A percentile compares a stretch with the other conserved stretches of the same genome.
phyloP scores from a whole-genome alignment of 2,888 invertebrate species.

The Drosophila helvetica region DNA sequence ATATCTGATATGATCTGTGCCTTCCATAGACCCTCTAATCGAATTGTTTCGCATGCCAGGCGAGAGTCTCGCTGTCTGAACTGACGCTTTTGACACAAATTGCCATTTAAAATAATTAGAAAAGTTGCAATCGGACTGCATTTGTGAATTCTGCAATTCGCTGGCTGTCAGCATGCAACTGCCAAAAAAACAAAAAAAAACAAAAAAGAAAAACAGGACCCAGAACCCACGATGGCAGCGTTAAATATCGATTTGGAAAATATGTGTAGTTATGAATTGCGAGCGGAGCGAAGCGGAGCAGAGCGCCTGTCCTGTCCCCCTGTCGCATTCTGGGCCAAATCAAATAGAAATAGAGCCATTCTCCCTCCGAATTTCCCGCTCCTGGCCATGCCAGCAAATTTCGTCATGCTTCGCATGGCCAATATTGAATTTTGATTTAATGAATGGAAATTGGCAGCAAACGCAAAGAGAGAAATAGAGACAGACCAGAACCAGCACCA shows the following conservation, averaged over 20 bases:
- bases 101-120: slow-evolving; percentile 77
- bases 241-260: slow-evolving; percentile 76
- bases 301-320: slow-evolving; percentile 22
- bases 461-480: slow-evolving; percentile 47
- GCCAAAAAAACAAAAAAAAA: slow-evolving; percentile 5
- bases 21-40: slow-evolving; percentile 33
- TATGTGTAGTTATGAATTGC: slow-evolving; percentile 75
- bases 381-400: slow-evolving; percentile 25
- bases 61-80: slow-evolving; percentile 13
- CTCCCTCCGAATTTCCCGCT: slow-evolving; percentile 6
- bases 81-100: slow-evolving; percentile 66
- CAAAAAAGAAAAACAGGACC: too few species aligned
- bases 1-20: slow-evolving; percentile 28
- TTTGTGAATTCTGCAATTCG: slow-evolving; percentile 36
- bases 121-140: slow-evolving; percentile 63
- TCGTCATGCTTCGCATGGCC: slow-evolving; percentile 63
- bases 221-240: slow-evolving; percentile 29
- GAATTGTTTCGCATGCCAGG: slow-evolving; percentile 33
- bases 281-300: slow-evolving; percentile 3
- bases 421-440: slow-evolving; percentile 79
- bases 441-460: slow-evolving; percentile 75
- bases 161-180: slow-evolving; percentile 52
- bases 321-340: slow-evolving; percentile 50
- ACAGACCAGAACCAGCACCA: neutral
- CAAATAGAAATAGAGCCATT: slow-evolving; percentile 69